phyloP scores from a whole-genome alignment of 2,113 vertebrate genomes.

The Orientallactaga bullata region DNA sequence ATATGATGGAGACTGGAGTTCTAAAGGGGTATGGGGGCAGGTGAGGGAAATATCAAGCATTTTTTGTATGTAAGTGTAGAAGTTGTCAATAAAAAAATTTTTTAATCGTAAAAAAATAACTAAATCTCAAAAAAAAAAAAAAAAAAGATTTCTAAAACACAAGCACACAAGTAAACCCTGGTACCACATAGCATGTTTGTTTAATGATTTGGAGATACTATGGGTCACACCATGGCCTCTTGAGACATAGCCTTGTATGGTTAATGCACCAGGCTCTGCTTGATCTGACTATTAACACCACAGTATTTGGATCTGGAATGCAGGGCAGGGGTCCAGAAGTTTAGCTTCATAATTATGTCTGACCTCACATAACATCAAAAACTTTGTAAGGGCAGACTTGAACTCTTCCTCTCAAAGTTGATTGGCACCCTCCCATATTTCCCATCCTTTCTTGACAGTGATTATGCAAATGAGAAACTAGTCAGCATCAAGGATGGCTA shows the following conservation, averaged over 20 bases:
- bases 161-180: slow-evolving; percentile 19
- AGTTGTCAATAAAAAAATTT: no score
- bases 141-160: no score
- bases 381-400: not conserved
- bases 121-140: no score
- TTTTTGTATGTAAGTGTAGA: no score
- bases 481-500: not conserved
- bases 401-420: not conserved
- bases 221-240: slow-evolving; percentile 35
- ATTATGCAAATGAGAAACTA: not conserved
- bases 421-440: not conserved
- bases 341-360: slow-evolving; percentile 72
- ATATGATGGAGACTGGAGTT: no score
- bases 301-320: slow-evolving; percentile 28
- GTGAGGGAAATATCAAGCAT: no score
- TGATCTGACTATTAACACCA: not conserved
- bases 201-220: slow-evolving; percentile 57
- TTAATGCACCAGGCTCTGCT: not conserved
- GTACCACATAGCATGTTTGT: slow-evolving; percentile 41
- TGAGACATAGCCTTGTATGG: slow-evolving; percentile 33
- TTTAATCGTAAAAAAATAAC: no score
- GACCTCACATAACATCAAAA: slow-evolving; percentile 64
- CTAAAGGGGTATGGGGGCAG: no score
- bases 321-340: slow-evolving; percentile 13
- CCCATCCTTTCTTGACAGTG: not conserved